A percentile compares a stretch with the other conserved stretches of the same genome.
phyloP scores from a whole-genome alignment of 2,113 vertebrate genomes.

The Siniperca knerii region DNA sequence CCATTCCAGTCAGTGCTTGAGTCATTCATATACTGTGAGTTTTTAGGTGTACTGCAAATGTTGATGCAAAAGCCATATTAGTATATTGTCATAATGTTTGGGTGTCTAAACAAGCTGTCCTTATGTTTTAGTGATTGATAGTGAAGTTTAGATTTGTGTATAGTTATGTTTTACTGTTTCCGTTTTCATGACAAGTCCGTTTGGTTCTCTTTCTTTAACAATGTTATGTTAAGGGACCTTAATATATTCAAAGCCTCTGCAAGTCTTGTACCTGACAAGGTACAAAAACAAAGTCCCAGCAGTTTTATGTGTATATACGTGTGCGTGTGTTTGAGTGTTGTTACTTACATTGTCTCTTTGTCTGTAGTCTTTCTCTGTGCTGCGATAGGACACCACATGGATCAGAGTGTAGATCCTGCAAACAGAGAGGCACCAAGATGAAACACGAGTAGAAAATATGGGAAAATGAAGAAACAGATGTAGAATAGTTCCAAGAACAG shows the following conservation, averaged over 20 bases:
- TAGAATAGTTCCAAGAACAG: neutral
- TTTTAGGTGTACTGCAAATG: neutral
- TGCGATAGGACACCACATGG: slow-evolving; percentile 84
- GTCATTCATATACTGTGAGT: neutral
- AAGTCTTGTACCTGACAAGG: neutral
- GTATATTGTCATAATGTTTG: neutral
- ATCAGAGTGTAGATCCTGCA: slow-evolving; percentile 86
- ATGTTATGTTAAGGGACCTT: neutral
- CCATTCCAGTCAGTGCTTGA: too few relatives aligned
- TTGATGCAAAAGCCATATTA: neutral
- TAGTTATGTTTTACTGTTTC: neutral
- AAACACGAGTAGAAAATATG: neutral
- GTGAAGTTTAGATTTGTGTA: neutral
- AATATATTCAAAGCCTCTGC: neutral
- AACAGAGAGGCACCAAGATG: slow-evolving; percentile 38
- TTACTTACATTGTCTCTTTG: slow-evolving; percentile 66
- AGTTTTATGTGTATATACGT: neutral
- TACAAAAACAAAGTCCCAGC: neutral
- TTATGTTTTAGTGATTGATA: neutral
- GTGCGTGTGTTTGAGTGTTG: neutral
- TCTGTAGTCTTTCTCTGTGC: slow-evolving; percentile 83
- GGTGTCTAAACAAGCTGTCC: slow-evolving; percentile 4
- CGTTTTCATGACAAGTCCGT: neutral
- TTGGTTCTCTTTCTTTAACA: neutral
- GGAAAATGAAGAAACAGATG: neutral